Base-by-base conservation (phyloP, 2,888 invertebrate species). In the Cepaea hortensis region DNA sequence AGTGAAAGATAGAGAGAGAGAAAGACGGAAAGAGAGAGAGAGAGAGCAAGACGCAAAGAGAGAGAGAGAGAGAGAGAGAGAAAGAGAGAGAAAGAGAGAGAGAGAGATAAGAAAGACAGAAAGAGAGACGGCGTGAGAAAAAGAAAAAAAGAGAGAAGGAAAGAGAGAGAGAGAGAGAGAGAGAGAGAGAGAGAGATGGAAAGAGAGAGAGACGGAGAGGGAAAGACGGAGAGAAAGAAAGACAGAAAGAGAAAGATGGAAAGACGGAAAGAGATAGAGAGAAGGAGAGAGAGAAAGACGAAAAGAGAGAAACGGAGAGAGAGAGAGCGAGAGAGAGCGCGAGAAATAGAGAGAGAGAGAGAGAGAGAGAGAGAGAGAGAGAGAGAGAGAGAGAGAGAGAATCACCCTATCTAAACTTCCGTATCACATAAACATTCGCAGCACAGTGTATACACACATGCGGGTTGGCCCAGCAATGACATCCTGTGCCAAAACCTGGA, bases 311-410 rank as follows among this genome's bases (percentile, higher is more conserved):
- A 35, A 35, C 35, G 35, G 35, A 35, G 35, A 35, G 35, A 35
- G 35, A 23, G 73, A 9, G 73, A 35, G 73, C 3, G 3, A 70
- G 1, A 20, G 70, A 20, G 70, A 7, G n/a, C 1, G 70, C 0
- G n/a, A 70, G 70, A n/a, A 3, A n/a, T 0, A 70, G 70, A 70
- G n/a, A 20, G 70, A 70, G n/a, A n/a, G n/a, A 70, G 20, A 7
- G n/a, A n/a, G 15, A 70, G n/a, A 70, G 6, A 35, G 18, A 20
- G 20, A 11, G 20, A 35, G 73, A 11, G 73, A 11, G 7, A 6
- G 73, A 11, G 73, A 35, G 80, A n/a, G 13, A 50, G 50, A 70
- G n/a, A 80, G 15, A 80, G 15, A 85, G 50, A 85, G 15, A 35
- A 35, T 35, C 35, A 35, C 35, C 35, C 35, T 35, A 35, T 35